Base-by-base conservation (phyloP, 64 coral and sea anemone species). In the Actinia tenebrosa region DNA sequence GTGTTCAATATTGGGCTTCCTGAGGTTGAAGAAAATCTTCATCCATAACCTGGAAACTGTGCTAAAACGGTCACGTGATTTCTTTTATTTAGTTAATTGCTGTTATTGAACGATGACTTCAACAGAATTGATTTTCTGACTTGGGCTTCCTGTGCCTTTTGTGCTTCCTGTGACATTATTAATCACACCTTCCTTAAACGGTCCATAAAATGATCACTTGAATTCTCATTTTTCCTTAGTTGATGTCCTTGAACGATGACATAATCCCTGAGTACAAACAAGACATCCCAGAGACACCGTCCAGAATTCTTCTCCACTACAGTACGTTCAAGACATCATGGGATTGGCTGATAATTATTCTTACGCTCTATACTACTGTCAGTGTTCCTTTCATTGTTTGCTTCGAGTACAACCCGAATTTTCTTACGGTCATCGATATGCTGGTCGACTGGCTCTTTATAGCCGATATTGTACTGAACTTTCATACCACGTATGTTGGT, bases 221-320 rank as follows among this genome's bases (percentile, higher is more conserved):
- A 71, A 3, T 63, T 44, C 17, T 60, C 71, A 50, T 44, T 84
- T 78, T 16, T 81, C 84, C 92, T 93, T 80, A 99, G 97, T 86
- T 99, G 30, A 95, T 95, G 88, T 92, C 93, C 22, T 78, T 95
- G 60, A 99, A 99, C 85, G 91, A 89, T 17, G 97, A 99, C 52
- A 45, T 99, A 10, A 81, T 99, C 6, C 97, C 97, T 27, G 87
- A 99, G 19, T 99, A 99, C 78, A 99, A 99, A 52, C 97, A 95
- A 62, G 93, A 95, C 7, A 91, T 99, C 8, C 97, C 97, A 0
- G 91, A 90, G 3, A 92, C 93, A 10, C 97, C 97, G 2, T 69
- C 91, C 0, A 53, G 93, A 59, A 91, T 99, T 3, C 95, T 99
- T 30, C 93, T 99, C 1, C 97, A 99, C 77, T 99, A 99, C 86